These are phyloP conservation scores for Hippocampus barbouri DNA, from an alignment of 2,113 vertebrate genomes.

Conservation along the genomic window DNA sequence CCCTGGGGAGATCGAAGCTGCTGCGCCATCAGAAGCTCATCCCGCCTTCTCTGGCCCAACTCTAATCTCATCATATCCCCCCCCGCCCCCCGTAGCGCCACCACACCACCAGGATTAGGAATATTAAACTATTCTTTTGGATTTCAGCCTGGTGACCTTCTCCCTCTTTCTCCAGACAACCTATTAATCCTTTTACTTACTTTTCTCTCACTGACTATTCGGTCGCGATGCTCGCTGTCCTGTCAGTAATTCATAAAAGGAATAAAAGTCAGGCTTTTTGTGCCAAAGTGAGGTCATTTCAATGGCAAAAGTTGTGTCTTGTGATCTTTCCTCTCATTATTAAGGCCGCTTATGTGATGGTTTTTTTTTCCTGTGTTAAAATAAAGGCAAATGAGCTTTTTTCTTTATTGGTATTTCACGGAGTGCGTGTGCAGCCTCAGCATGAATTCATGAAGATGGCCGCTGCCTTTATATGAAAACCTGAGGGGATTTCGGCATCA, in stretches of 20 bases:
- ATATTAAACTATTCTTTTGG: conserved; percentile 58
- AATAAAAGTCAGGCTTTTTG: conserved; percentile 32
- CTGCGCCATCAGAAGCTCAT: conserved; percentile 75
- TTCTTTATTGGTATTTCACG: conserved; percentile 56
- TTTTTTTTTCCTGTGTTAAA: conserved; percentile 16
- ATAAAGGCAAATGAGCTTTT: conserved; percentile 52
- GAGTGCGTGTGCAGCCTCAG: conserved; percentile 54
- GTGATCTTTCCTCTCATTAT: conserved; percentile 9
- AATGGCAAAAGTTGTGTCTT: conserved; percentile 48
- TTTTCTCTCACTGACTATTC: conserved; percentile 44
- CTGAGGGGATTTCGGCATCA: conserved; percentile 70
- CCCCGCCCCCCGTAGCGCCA: conserved; percentile 37
- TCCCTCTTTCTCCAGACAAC: conserved; percentile 31
- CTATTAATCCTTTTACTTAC: conserved; percentile 43
- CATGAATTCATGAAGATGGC: conserved; percentile 65
- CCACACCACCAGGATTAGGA: conserved; percentile 63
- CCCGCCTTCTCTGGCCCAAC: conserved; percentile 39
- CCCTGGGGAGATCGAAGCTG: conserved; percentile 68
- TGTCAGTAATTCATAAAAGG: conserved; percentile 48
- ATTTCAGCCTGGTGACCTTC: conserved; percentile 59
- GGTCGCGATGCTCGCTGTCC: conserved; percentile 40
- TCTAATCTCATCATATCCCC: conserved; percentile 63
- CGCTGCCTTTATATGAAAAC: conserved; percentile 57
- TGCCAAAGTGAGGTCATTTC: conserved; percentile 57
- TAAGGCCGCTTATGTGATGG: not conserved